phyloP scores from a whole-genome alignment of 1,140 invertebrate genomes.

The Lordiphosa mommai region DNA sequence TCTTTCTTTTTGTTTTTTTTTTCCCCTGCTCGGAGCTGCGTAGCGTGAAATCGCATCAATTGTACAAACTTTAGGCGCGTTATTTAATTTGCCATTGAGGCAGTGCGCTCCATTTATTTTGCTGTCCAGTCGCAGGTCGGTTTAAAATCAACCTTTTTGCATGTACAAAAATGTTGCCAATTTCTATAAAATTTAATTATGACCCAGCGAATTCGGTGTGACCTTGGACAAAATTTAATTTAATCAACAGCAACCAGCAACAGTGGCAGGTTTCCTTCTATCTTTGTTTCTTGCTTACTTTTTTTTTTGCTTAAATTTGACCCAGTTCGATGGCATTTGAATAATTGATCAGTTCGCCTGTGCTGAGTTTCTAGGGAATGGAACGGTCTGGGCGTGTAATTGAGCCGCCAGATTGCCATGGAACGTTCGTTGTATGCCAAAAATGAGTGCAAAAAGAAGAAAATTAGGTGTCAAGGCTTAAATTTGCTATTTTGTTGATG shows the following conservation, averaged over 20 bases:
- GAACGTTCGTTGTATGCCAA: slow-evolving; percentile 19
- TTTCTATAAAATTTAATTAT: slow-evolving; percentile 51
- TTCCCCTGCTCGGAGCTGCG: slow-evolving; percentile 38
- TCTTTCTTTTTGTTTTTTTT: neutral
- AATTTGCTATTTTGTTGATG: neutral
- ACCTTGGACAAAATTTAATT: slow-evolving; percentile 65
- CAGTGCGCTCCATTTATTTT: slow-evolving; percentile 69
- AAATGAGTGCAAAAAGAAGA: slow-evolving; percentile 6
- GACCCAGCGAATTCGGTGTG: slow-evolving; percentile 51
- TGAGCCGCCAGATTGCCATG: slow-evolving; percentile 34
- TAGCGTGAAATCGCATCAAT: slow-evolving; percentile 75
- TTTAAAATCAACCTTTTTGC: neutral
- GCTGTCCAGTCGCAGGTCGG: slow-evolving; percentile 29
- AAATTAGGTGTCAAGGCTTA: slow-evolving; percentile 8
- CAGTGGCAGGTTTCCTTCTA: slow-evolving; percentile 27
- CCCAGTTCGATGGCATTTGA: slow-evolving; percentile 69
- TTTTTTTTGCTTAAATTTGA: slow-evolving; percentile 61
- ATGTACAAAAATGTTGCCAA: neutral
- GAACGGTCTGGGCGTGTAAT: slow-evolving; percentile 31
- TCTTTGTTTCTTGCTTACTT: neutral
- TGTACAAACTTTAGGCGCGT: slow-evolving; percentile 76
- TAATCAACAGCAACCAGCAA: slow-evolving; percentile 60
- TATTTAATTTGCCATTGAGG: slow-evolving; percentile 77
- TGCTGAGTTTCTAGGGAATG: slow-evolving; percentile 8
- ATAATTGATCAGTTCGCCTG: slow-evolving; percentile 62